Base-by-base conservation (phyloP, 2,797 vertebrate genomes). In the Hyperoplus lanceolatus region DNA sequence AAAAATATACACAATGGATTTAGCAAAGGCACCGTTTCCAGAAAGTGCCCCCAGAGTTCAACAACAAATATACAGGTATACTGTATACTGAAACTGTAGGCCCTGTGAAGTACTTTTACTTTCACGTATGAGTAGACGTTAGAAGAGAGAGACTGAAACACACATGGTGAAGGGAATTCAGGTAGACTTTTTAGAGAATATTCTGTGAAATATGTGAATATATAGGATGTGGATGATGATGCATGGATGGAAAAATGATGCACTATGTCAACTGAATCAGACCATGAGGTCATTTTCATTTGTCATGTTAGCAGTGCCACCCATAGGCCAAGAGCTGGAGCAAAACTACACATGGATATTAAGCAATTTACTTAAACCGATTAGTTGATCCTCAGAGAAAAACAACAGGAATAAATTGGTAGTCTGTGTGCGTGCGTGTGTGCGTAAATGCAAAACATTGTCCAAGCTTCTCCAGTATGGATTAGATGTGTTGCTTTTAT, bases 1-100 rank as follows among this genome's bases (percentile, higher is more conserved):
- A 29, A 68, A 71, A 6, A 50, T 49, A 42, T 4, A 61, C 7
- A 11, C 13, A 41, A 46, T 5, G 5, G 1, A 29, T 55, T 9
- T 16, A 73, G 59, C 57, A n/a, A 10, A 11, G 39, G 29, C 29
- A 56, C 18, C 0, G 74, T 56, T 38, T 65, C 29, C 21, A 57
- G 9, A 66, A 73, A 67, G 36, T 11, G 45, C 45, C 46, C 29
- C 13, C 14, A 38, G 29, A 84, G 73, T 65, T 83, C 68, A 68
- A 66, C 62, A 73, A 48, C 45, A 73, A 55, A 42, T 63, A 64
- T 46, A 29, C 51, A 45, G 6, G n/a, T 77, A 41, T 69, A 54
- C 53, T 75, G 50, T 72, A 50, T 36, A 65, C 63, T 46, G 53
- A 13, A 71, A 70, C 55, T 18, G 60, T 42, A 75, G 1, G 70